Percentiles rank a stretch among this genome's conserved stretches.
These are phyloP conservation scores for Arrhopalites spinosus DNA, from an alignment of 2,888 invertebrate species.

Conservation along the genomic window DNA sequence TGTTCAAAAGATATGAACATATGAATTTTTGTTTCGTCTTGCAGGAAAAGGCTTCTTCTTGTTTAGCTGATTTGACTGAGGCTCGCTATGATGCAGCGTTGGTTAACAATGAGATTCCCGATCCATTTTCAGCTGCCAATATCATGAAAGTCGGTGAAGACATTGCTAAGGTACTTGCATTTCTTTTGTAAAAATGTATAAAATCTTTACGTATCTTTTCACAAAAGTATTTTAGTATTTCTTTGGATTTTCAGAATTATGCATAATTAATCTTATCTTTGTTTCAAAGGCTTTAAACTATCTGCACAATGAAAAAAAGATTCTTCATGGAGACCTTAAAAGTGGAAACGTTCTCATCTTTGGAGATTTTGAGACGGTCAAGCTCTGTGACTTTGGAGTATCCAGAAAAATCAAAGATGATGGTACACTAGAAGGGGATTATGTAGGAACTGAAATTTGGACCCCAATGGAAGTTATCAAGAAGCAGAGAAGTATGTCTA, in stretches of 20 bases:
- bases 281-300: slow-evolving; percentile 76
- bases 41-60: slow-evolving; percentile 76
- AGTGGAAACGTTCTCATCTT: slow-evolving; percentile 76
- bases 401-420: slow-evolving; percentile 71
- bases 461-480: slow-evolving; percentile 75
- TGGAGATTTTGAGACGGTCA: slow-evolving; percentile 74
- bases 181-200: no score
- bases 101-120: slow-evolving; percentile 57
- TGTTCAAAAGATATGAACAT: no score
- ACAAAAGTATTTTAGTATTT: no score
- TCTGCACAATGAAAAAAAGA: slow-evolving; percentile 71
- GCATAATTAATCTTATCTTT: no score
- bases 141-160: slow-evolving; percentile 72
- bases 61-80: slow-evolving; percentile 77
- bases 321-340: slow-evolving; percentile 83
- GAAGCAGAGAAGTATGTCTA: slow-evolving; percentile 39
- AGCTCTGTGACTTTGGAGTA: slow-evolving; percentile 86
- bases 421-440: slow-evolving; percentile 68
- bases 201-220: no score
- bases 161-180: no score
- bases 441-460: slow-evolving; percentile 79
- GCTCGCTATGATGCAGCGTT: slow-evolving; percentile 70
- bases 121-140: slow-evolving; percentile 67
- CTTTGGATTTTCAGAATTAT: no score
- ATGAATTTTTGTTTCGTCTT: no score